Percentiles rank a stretch among this genome's conserved stretches.
These are phyloP conservation scores for Struthidea cinerea DNA, from an alignment of 2,113 vertebrate species.

Conservation along the genomic window DNA sequence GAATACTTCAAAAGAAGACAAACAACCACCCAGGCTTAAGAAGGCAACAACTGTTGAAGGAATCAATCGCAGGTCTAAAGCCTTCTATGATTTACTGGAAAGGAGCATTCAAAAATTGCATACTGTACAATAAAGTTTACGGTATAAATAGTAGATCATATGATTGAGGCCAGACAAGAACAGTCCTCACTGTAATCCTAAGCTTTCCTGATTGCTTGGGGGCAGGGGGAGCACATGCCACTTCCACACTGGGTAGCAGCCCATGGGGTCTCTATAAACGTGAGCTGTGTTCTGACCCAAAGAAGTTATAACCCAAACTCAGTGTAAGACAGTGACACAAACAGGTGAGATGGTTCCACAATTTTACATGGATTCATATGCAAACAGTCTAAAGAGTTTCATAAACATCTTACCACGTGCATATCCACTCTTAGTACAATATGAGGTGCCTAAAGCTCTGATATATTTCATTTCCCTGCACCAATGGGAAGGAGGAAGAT, in stretches of 20 bases:
- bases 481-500: neutral
- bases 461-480: neutral
- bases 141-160: neutral
- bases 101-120: neutral
- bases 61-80: neutral
- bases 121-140: neutral
- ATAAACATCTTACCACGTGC: neutral
- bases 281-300: neutral
- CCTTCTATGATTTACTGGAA: neutral
- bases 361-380: neutral
- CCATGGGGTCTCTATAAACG: neutral
- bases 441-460: neutral
- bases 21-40: neutral
- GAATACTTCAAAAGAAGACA: neutral
- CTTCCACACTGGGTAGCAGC: neutral
- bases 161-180: neutral
- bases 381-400: neutral
- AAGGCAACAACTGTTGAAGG: neutral
- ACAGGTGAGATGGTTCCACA: neutral
- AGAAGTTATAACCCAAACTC: neutral
- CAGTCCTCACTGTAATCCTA: neutral
- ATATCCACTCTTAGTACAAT: neutral
- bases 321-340: neutral
- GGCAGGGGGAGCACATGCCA: neutral
- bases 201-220: neutral